A percentile compares a stretch with the other conserved stretches of the same genome.
These are phyloP conservation scores for Dissostichus mawsoni DNA, from an alignment of 2,113 vertebrate species.

Conservation along the genomic window DNA sequence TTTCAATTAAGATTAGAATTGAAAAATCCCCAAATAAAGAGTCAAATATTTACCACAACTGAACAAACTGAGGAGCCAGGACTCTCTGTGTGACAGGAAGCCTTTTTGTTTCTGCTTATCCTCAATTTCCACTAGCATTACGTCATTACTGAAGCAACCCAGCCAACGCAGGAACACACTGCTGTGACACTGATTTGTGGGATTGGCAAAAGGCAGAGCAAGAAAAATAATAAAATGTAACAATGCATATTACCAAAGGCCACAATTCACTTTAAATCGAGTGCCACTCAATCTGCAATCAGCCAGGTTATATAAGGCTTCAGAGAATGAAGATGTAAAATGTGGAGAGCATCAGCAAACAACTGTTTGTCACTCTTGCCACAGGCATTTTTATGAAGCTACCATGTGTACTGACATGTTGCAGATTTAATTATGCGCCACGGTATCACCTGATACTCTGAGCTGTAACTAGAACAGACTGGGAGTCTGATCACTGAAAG, in stretches of 20 bases:
- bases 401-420: conserved; percentile 72
- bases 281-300: conserved; percentile 11
- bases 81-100: conserved; percentile 32
- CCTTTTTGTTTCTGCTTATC: conserved; percentile 30
- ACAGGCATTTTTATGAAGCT: conserved; percentile 70
- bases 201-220: not conserved
- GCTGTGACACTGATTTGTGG: conserved; percentile 5
- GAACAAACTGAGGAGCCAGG: conserved; percentile 7
- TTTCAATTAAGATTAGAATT: not conserved
- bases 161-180: conserved; percentile 32
- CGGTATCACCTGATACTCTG: conserved; percentile 58
- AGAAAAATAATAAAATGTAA: not conserved
- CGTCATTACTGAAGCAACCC: conserved; percentile 23
- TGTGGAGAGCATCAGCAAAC: conserved; percentile 35
- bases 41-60: not conserved
- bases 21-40: not conserved
- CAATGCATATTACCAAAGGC: not conserved
- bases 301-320: conserved; percentile 1
- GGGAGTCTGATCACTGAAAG: conserved; percentile 20
- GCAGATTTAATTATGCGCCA: conserved; percentile 47
- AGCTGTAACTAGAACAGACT: conserved; percentile 36
- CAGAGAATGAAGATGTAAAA: conserved; percentile 34
- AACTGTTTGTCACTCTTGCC: conserved; percentile 56
- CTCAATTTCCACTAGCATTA: conserved; percentile 32
- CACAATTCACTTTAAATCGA: conserved; percentile 17